Evolutionary conservation across 2,797 vertebrate genomes (phyloP), one percentile per base, ranked within the genome.

Genomic region (Oreochromis mossambicus): DNA sequence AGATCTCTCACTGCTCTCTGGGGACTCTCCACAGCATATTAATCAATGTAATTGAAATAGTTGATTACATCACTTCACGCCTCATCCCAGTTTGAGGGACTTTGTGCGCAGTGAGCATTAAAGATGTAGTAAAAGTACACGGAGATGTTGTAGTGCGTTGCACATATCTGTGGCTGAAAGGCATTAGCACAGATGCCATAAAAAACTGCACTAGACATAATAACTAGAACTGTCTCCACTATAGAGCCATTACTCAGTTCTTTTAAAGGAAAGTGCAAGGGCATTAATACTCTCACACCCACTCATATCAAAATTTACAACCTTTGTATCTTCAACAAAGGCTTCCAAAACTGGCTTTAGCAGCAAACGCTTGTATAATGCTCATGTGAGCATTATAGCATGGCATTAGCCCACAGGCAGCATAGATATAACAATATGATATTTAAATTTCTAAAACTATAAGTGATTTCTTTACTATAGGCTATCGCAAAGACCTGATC

Each of bases 41-140:
- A 95, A 95, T 96, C 95, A 95, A 91, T 81, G 87, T 95, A 94
- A 96, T 95, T 95, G 93, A 94, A 95, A 95, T 91, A 88, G 91
- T 94, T 95, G 92, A 96, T 95, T 95, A 91, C 89, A 94, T 93
- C 92, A 93, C 92, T 95, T 92, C 87, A 92, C 84, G 82, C 85
- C 87, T 91, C 86, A 89, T 92, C 83, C 80, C n/a, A 17, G 86
- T 93, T 93, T 95, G 84, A 88, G 88, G 82, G 82, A 88, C 81
- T 77, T 66, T 83, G 83, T 86, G 84, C 41, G 87, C 83, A 81
- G 86, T 21, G 17, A 85, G 85, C 86, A 82, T 92, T 92, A 91
- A 89, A 91, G 85, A 93, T 84, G 81, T 85, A 79, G 84, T 92
- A 83, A 93, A 93, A 93, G 86, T 81, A 84, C 48, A 78, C 77